These are phyloP conservation scores for Amphiduros pacificus DNA, from an alignment of 2,888 invertebrate genomes.

Conservation along the genomic window DNA sequence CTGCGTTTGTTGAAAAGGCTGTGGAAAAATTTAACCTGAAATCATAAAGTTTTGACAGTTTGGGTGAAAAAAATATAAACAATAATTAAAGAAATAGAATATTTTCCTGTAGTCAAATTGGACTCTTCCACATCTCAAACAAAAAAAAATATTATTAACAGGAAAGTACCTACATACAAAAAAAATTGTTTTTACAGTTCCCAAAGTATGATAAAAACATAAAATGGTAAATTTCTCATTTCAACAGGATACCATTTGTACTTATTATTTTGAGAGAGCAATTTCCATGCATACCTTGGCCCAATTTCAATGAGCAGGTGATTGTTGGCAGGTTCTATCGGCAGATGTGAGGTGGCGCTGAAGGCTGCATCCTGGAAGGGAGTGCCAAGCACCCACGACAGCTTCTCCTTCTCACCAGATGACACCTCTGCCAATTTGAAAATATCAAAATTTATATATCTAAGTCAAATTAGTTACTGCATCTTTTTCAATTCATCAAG, in stretches of 20 bases:
- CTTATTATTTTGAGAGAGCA: not conserved
- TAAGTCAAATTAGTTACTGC: not conserved
- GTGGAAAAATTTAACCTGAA: constrained; percentile 77
- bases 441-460: not conserved
- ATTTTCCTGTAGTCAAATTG: too few relatives aligned
- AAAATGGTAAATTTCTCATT: too few relatives aligned
- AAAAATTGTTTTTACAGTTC: too few relatives aligned
- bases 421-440: not conserved
- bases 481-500: not conserved
- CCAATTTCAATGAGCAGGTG: constrained; percentile 24
- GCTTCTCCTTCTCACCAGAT: constrained; percentile 8
- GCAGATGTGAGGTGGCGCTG: constrained; percentile 3
- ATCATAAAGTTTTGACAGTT: constrained; percentile 17
- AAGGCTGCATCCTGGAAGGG: constrained; percentile 23
- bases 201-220: too few relatives aligned
- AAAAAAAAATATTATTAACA: too few relatives aligned
- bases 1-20: constrained; percentile 92
- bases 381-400: constrained; percentile 24
- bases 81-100: too few relatives aligned
- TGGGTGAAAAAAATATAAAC: too few relatives aligned
- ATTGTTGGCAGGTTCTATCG: not conserved
- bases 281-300: constrained; percentile 21
- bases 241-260: not conserved
- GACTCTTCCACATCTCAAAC: too few relatives aligned
- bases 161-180: too few relatives aligned